These are phyloP conservation scores for Thermophis baileyi DNA, from an alignment of 2,113 vertebrate species.

Conservation along the genomic window DNA sequence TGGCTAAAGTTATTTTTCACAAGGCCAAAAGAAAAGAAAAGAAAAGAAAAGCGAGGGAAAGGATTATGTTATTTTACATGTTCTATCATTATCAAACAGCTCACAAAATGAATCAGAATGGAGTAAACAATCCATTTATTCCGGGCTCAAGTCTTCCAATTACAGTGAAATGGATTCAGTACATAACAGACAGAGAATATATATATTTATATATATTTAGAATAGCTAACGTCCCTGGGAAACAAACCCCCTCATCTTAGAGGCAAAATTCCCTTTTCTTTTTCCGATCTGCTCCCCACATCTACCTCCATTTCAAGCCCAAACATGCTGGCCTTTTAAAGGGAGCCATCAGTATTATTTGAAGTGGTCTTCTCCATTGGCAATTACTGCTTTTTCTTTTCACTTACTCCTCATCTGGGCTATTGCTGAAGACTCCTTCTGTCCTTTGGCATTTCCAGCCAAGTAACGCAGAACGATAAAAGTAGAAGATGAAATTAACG, in stretches of 20 bases:
- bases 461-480: neutral
- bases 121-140: neutral
- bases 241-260: neutral
- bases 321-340: neutral
- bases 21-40: neutral
- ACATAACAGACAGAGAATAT: neutral
- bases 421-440: rapidly evolving
- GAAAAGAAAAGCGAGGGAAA: neutral
- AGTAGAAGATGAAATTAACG: neutral
- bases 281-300: slow-evolving; percentile 3
- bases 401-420: neutral
- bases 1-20: neutral
- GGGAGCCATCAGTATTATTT: neutral
- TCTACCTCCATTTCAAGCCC: neutral
- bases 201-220: too few species aligned
- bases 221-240: neutral
- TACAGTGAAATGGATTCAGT: neutral
- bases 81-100: rapidly evolving
- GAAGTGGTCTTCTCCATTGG: neutral
- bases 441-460: neutral
- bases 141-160: neutral
- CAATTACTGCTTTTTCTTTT: neutral
- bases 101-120: neutral
- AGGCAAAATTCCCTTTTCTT: neutral
- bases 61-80: neutral